Evolutionary conservation across 1,140 invertebrate species (phyloP).

Genomic region (Drosophila murphyi): DNA sequence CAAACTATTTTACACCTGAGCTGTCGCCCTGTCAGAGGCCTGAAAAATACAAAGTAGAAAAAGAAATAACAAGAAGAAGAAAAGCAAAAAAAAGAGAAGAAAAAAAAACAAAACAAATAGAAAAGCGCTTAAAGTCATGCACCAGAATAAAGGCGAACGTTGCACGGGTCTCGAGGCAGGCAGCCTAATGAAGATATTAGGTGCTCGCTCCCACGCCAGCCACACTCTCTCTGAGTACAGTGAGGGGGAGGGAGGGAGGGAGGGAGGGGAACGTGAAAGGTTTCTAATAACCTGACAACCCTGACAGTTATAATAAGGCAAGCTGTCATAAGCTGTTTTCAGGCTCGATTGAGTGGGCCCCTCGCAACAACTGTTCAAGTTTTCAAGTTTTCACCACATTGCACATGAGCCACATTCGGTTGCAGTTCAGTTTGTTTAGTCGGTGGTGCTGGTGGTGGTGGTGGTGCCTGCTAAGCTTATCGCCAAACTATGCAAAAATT

Average conservation of each 20-base stretch:
- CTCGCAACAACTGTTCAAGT: not conserved
- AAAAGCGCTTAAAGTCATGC: slow-evolving; percentile 64
- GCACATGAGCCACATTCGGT: slow-evolving; percentile 37
- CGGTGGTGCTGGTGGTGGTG: not conserved
- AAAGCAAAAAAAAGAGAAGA: not conserved
- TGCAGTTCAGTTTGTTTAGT: slow-evolving; percentile 20
- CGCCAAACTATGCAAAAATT: slow-evolving; percentile 70
- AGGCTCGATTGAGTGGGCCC: slow-evolving; percentile 59
- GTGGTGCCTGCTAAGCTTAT: slow-evolving; percentile 29
- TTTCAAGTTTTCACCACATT: slow-evolving; percentile 58
- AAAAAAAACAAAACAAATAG: slow-evolving; percentile 71
- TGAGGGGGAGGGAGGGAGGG: not conserved
- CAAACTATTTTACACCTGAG: slow-evolving; percentile 78
- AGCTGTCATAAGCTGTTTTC: slow-evolving; percentile 74
- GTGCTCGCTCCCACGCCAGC: not conserved
- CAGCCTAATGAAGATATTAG: slow-evolving; percentile 67
- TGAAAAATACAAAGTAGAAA: slow-evolving; percentile 22
- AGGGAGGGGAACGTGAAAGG: slow-evolving; percentile 20
- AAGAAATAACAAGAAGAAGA: slow-evolving; percentile 3
- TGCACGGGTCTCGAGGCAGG: slow-evolving; percentile 2
- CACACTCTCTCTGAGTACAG: too few species aligned
- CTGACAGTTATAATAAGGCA: slow-evolving; percentile 75
- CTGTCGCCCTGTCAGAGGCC: slow-evolving; percentile 66
- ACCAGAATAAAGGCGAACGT: slow-evolving; percentile 19
- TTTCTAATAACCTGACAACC: slow-evolving; percentile 59